phyloP scores from a whole-genome alignment of 2,113 vertebrate species.

The Archilochus colubris region DNA sequence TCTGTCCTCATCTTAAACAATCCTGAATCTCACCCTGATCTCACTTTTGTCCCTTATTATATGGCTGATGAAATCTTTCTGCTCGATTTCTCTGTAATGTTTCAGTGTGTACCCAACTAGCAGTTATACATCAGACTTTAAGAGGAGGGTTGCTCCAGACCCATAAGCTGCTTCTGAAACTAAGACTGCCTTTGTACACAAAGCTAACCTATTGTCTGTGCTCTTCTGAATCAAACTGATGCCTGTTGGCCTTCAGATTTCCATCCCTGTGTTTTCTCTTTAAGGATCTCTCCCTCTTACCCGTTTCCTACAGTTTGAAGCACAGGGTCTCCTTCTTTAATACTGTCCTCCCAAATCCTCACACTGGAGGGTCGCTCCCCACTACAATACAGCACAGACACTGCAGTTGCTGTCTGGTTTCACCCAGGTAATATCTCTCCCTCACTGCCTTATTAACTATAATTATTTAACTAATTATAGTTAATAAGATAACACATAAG shows the following conservation, averaged over 20 bases:
- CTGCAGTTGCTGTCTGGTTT: constrained; percentile 43
- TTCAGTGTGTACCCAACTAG: background rate
- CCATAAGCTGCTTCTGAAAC: background rate
- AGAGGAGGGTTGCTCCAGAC: background rate
- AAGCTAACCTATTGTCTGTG: background rate
- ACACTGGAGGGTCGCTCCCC: background rate
- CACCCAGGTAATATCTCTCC: constrained; percentile 46
- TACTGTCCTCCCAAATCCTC: background rate
- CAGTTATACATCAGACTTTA: background rate
- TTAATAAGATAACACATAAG: constrained; percentile 43
- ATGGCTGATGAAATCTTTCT: background rate
- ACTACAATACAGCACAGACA: constrained; percentile 15
- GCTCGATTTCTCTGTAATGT: background rate
- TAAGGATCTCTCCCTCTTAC: constrained; percentile 15
- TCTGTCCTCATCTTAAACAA: background rate
- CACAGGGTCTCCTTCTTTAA: background rate
- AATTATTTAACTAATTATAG: background rate
- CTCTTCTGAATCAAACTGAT: background rate
- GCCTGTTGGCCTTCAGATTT: background rate
- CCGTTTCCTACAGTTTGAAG: constrained; percentile 32
- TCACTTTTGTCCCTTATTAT: background rate
- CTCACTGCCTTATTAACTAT: background rate
- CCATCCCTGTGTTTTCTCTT: background rate
- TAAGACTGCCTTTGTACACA: background rate
- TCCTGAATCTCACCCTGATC: background rate